Conservation (phyloP, 2,888 invertebrate genomes). For the Pecten maximus region DNA sequence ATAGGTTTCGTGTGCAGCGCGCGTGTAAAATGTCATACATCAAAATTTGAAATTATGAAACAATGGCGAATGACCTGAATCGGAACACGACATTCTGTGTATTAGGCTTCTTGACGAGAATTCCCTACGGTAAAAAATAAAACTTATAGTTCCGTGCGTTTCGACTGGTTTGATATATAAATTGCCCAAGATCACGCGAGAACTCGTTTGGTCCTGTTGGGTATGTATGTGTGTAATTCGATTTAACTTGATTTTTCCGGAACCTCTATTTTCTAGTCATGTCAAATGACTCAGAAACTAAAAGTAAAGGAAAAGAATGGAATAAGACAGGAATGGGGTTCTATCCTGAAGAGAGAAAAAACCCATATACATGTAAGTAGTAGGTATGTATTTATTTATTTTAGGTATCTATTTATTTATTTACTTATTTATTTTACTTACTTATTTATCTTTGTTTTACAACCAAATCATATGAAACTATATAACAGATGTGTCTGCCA, state of each 20-base stretch:
- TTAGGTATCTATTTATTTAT: no score
- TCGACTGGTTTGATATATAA: not conserved
- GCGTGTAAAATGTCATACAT: no score
- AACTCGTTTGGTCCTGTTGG: not conserved
- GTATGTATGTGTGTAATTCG: not conserved
- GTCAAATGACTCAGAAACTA: not conserved
- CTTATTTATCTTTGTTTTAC: no score
- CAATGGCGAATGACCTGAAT: not conserved
- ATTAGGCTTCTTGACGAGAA: not conserved
- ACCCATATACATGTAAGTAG: no score
- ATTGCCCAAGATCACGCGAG: not conserved
- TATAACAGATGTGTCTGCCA: no score
- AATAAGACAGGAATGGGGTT: not conserved
- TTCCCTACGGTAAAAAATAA: not conserved
- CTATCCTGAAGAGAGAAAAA: not conserved
- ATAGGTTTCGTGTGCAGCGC: no score
- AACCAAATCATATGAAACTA: no score
- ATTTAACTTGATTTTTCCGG: conserved; percentile 7
- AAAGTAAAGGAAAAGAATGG: not conserved
- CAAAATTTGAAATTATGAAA: not conserved
- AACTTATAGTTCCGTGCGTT: not conserved
- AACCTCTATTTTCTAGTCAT: not conserved
- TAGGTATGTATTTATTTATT: no score
- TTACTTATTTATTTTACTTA: no score
- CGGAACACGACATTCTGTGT: not conserved